Evolutionary conservation across 1,140 invertebrate species (phyloP).

Genomic region (Papilio dardanus): DNA sequence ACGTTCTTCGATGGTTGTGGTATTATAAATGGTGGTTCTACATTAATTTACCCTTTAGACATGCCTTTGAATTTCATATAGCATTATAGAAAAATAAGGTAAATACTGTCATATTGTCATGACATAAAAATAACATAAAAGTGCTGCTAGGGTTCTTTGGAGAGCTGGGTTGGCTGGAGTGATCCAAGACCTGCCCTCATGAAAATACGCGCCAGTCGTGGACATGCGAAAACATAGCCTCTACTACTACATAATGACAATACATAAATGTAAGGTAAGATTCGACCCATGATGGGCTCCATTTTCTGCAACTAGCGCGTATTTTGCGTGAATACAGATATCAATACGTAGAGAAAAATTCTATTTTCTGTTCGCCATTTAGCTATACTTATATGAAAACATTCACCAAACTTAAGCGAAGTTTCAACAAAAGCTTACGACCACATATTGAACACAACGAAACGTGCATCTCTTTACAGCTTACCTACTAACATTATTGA

Average conservation of each 20-base stretch:
- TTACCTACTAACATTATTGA: slow-evolving; percentile 79
- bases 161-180: too few species aligned
- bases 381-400: slow-evolving; percentile 12
- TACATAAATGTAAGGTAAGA: too few species aligned
- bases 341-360: neutral
- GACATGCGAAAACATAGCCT: too few species aligned
- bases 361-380: neutral
- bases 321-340: too few species aligned
- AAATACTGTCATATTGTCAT: neutral
- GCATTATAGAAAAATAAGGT: neutral
- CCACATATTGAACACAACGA: slow-evolving; percentile 49
- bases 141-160: too few species aligned
- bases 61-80: neutral
- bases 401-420: slow-evolving; percentile 26
- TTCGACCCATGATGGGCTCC: too few species aligned
- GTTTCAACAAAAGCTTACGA: slow-evolving; percentile 26
- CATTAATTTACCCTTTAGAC: neutral
- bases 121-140: too few species aligned
- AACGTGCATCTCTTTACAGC: slow-evolving; percentile 68
- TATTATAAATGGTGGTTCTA: neutral
- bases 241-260: too few species aligned
- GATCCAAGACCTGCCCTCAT: too few species aligned
- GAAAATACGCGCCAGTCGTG: too few species aligned
- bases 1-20: too few species aligned
- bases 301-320: too few species aligned